Evolutionary conservation across 2,888 invertebrate species (phyloP).

Genomic region (Choreutis nemorana): DNA sequence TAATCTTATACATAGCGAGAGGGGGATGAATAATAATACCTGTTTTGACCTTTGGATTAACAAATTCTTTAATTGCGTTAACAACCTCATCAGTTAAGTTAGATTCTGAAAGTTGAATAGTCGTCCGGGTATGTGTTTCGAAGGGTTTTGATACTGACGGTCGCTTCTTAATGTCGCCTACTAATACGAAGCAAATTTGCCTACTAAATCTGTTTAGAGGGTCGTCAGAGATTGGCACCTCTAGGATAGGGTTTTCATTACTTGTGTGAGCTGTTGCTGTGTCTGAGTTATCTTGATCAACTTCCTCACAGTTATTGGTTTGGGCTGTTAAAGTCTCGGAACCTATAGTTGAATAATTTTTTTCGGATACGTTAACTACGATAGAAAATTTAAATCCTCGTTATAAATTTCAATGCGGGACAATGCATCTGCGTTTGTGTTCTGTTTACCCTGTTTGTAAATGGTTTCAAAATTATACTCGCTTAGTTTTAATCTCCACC

Average conservation of each 20-base stretch:
- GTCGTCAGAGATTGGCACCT: slow-evolving; percentile 13
- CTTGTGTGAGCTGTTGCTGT: slow-evolving; percentile 13
- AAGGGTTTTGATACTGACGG: slow-evolving; percentile 14
- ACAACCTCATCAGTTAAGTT: slow-evolving; percentile 14
- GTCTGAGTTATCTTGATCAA: slow-evolving; percentile 5
- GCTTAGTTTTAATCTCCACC: slow-evolving; percentile 13
- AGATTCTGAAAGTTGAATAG: slow-evolving; percentile 12
- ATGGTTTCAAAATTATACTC: slow-evolving; percentile 15
- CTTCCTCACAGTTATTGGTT: too few species aligned
- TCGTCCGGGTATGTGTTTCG: slow-evolving; percentile 11
- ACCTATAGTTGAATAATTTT: not conserved
- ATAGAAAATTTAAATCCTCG: slow-evolving; percentile 8
- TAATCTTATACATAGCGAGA: slow-evolving; percentile 10
- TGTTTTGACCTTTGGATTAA: slow-evolving; percentile 16
- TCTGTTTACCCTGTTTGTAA: too few species aligned
- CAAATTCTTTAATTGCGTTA: slow-evolving; percentile 15
- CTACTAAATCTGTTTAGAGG: too few species aligned
- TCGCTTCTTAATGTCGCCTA: slow-evolving; percentile 11
- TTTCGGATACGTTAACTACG: slow-evolving; percentile 6
- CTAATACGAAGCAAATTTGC: slow-evolving; percentile 12
- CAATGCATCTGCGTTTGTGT: slow-evolving; percentile 13
- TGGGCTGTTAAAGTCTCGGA: slow-evolving; percentile 2
- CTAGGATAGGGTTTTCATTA: slow-evolving; percentile 14
- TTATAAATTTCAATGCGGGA: slow-evolving; percentile 11
- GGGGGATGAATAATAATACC: slow-evolving; percentile 12